A percentile compares a stretch with the other conserved stretches of the same genome.
phyloP scores from a whole-genome alignment of 2,113 vertebrate genomes.

The Numenius arquata region DNA sequence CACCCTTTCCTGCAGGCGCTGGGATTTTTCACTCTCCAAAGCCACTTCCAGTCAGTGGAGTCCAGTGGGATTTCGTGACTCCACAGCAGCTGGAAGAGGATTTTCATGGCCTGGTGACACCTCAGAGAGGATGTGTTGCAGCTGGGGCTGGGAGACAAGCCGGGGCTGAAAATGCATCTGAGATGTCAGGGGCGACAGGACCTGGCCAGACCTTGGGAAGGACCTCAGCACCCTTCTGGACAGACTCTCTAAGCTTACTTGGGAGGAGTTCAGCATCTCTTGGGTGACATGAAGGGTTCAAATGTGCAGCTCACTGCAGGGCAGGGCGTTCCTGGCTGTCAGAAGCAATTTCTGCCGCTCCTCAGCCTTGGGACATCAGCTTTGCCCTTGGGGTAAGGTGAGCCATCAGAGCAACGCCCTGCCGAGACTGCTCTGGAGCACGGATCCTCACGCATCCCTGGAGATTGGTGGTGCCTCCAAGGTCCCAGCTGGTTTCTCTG shows the following conservation, averaged over 20 bases:
- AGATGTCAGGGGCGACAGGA: no score
- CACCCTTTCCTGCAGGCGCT: no score
- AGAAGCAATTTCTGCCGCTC: neutral
- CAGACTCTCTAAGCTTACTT: no score
- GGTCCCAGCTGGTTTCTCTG: neutral
- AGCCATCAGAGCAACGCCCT: neutral
- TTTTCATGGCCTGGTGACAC: neutral
- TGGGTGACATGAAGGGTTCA: neutral
- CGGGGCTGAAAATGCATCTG: no score
- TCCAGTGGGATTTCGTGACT: no score
- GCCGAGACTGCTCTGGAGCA: neutral
- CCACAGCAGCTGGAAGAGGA: neutral
- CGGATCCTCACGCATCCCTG: neutral
- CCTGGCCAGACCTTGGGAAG: no score
- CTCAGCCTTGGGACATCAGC: neutral
- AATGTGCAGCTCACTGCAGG: no score
- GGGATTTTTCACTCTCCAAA: no score
- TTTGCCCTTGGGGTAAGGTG: neutral
- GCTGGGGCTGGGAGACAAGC: neutral
- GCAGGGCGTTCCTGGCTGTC: no score
- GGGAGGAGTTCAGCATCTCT: neutral
- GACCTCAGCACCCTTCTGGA: no score
- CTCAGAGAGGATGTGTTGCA: neutral
- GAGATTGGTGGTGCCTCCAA: neutral
- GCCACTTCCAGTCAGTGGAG: no score